Evolutionary conservation across 2,113 vertebrate species (phyloP).

Genomic region (Phrynosoma blainvillii): DNA sequence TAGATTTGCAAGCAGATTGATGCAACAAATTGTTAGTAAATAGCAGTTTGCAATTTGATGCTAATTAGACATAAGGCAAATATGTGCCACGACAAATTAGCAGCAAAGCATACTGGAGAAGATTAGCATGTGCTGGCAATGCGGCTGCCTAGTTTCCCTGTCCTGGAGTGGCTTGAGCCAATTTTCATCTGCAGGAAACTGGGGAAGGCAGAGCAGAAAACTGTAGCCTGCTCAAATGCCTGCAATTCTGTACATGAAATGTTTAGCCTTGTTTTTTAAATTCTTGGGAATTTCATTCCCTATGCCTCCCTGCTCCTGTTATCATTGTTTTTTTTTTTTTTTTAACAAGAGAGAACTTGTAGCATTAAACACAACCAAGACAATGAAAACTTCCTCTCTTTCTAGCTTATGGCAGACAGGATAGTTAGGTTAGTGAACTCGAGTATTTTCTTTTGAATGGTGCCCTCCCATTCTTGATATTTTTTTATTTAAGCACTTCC

Average conservation of each 20-base stretch:
- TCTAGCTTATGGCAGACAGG: neutral
- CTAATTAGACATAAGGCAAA: constrained; percentile 90
- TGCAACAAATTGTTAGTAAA: constrained; percentile 89
- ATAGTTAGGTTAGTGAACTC: neutral
- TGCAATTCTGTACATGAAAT: constrained; percentile 55
- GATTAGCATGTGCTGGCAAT: constrained; percentile 81
- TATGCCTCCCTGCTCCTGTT: neutral
- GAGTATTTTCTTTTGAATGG: no score
- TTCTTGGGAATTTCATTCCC: constrained; percentile 33
- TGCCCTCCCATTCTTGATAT: no score
- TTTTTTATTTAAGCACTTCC: no score
- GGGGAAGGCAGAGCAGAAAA: constrained; percentile 68
- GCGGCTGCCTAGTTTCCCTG: constrained; percentile 75
- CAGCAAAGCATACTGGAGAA: constrained; percentile 84
- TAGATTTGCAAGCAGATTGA: constrained; percentile 88
- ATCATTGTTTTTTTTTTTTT: constrained; percentile 57
- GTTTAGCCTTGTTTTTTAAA: constrained; percentile 50
- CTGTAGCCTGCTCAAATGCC: constrained; percentile 61
- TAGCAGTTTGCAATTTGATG: constrained; percentile 89
- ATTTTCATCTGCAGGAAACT: constrained; percentile 71
- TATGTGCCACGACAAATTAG: constrained; percentile 88
- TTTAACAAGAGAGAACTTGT: constrained; percentile 41
- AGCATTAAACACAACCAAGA: constrained; percentile 51
- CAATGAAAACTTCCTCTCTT: neutral
- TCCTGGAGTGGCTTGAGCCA: constrained; percentile 74